Evolutionary conservation across 2,888 invertebrate genomes (phyloP).

Genomic region (Sphaerophoria taeniata): DNA sequence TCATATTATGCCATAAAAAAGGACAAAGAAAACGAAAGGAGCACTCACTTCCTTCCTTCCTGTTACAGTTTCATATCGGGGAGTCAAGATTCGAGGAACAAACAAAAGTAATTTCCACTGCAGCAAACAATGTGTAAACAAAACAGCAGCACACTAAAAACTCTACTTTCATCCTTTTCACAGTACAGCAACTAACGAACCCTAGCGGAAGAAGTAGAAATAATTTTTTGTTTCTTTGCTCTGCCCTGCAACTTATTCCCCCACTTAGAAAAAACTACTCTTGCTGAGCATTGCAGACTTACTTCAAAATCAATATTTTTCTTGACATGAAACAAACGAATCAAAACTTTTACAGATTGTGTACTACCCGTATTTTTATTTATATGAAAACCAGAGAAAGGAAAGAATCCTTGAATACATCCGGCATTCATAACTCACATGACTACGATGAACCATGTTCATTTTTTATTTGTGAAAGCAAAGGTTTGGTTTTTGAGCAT

Average conservation of each 20-base stretch:
- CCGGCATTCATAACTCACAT: conserved; percentile 39
- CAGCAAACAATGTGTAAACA: conserved; percentile 57
- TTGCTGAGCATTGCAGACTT: conserved; percentile 42
- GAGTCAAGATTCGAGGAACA: conserved; percentile 17
- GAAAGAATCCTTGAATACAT: conserved; percentile 23
- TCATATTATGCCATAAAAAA: too few relatives aligned
- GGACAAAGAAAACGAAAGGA: conserved; percentile 8
- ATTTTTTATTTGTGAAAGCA: not conserved
- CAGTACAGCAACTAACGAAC: not conserved
- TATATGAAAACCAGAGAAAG: not conserved
- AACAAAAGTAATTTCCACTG: conserved; percentile 67
- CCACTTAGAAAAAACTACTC: conserved; percentile 1
- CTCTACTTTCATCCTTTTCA: conserved; percentile 19
- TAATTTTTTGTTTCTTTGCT: not conserved
- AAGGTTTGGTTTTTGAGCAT: not conserved
- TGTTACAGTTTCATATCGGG: conserved; percentile 15
- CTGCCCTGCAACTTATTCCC: not conserved
- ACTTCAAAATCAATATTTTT: conserved; percentile 71
- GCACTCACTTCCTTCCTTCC: conserved; percentile 67
- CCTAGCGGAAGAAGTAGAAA: not conserved
- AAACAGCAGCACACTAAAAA: conserved; percentile 24
- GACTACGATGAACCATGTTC: conserved; percentile 23
- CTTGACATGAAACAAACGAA: conserved; percentile 49
- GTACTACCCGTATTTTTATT: not conserved
- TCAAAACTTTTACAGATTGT: too few relatives aligned